Base-by-base conservation (phyloP, 1,140 invertebrate genomes). In the Zaprionus capensis region DNA sequence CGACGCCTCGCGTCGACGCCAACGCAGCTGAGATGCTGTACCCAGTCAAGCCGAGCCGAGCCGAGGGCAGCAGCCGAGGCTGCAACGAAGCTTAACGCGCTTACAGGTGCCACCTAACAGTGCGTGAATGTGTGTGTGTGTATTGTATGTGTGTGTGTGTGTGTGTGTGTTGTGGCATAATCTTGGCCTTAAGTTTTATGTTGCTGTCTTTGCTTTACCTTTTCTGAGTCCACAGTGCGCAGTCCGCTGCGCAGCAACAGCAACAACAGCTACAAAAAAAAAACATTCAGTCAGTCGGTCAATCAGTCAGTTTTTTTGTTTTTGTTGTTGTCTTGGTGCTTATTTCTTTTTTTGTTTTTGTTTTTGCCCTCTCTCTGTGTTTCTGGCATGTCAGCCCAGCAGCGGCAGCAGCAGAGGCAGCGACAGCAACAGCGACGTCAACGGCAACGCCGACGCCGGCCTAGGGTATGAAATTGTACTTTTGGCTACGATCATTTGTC, bases 401-500 rank as follows among this genome's bases (percentile, higher is more conserved):
- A 61, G 64, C 78, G 44, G 79, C 41, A 44, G 63, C 44, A 59
- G 26, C 68, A 59, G 38, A 53, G 65, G 5, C 41, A 11, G 36
- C 63, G 38, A 28, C 51, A 63, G 6, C n/a, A 38, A 28, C 11
- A 41, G 14, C 66, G 22, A 38, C 44, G 69, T 2, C 57, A 62
- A 82, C 73, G 76, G n/a, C 59, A 70, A 70, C 69, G 71, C 56
- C 51, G 63, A 74, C 67, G 68, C 59, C 67, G 44, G 68, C 80
- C 81, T 90, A 85, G 81, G 72, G 85, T 90, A 90, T 65, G 82
- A 90, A 90, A 74, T 85, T 90, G 78, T 53, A 77, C 70, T 75
- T 91, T 90, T 86, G 77, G 74, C 84, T 86, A 71, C 82, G 91
- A 86, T 92, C 91, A 92, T 90, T 92, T 92, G 84, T 92, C 83